phyloP scores from a whole-genome alignment of 2,113 vertebrate species.

The Stictonetta naevosa region DNA sequence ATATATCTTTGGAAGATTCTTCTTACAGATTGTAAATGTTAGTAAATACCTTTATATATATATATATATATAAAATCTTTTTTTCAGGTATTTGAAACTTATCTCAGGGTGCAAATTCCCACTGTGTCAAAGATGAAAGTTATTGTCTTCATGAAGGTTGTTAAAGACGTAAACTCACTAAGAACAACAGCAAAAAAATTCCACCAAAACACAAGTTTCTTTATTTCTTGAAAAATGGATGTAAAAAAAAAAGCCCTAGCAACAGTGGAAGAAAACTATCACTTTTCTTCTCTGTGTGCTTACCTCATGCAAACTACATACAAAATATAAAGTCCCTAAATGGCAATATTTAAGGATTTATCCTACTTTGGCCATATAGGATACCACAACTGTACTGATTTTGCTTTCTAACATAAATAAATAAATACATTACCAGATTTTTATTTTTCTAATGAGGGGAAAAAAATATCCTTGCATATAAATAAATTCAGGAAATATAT shows the following conservation, averaged over 20 bases:
- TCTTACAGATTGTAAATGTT: neutral
- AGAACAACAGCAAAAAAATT: neutral
- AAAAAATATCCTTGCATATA: neutral
- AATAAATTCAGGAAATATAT: neutral
- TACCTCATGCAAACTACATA: neutral
- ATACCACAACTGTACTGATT: neutral
- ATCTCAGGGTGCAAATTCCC: neutral
- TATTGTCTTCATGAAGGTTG: neutral
- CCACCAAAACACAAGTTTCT: neutral
- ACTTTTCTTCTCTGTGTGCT: fast-evolving
- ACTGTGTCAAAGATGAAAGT: neutral
- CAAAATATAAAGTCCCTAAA: neutral
- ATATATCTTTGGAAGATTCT: neutral
- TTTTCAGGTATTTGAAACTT: neutral
- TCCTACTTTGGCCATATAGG: neutral
- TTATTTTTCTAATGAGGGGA: neutral
- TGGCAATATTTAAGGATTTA: neutral
- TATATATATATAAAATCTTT: neutral
- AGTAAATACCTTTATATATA: neutral
- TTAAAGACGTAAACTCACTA: neutral
- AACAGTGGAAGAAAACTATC: neutral
- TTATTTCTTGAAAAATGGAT: neutral
- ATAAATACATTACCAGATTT: neutral
- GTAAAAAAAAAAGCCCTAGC: neutral
- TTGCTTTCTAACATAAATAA: neutral